Conservation (phyloP, 2,113 vertebrate genomes). For the Perccottus glenii region DNA sequence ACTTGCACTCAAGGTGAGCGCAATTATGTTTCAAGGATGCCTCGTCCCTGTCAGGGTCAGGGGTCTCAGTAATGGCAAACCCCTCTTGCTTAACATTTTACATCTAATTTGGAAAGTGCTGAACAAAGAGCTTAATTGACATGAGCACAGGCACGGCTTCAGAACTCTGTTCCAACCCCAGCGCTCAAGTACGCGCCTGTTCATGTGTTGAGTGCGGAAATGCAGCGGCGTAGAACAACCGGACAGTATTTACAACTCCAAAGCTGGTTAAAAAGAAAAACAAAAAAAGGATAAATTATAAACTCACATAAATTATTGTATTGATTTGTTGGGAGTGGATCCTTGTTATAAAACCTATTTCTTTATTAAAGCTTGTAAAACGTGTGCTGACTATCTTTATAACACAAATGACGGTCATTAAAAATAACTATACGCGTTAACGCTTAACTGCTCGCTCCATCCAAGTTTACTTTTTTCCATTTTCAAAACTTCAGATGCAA, state of each 20-base stretch:
- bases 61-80: constrained; percentile 48
- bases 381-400: too few species aligned
- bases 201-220: constrained; percentile 50
- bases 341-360: background rate
- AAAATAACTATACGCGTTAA: background rate
- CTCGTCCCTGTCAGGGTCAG: constrained; percentile 45
- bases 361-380: background rate
- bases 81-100: constrained; percentile 65
- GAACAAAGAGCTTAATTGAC: constrained; percentile 71
- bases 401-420: background rate
- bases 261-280: background rate
- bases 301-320: too few species aligned
- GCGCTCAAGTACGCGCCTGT: background rate
- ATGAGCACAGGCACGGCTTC: constrained; percentile 46
- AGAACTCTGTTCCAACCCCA: constrained; percentile 10
- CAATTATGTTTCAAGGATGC: constrained; percentile 70
- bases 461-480: constrained; percentile 21
- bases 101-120: constrained; percentile 71
- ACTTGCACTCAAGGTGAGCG: constrained; percentile 51
- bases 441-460: background rate
- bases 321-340: too few species aligned
- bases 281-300: too few species aligned
- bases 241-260: constrained; percentile 3
- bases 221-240: constrained; percentile 22
- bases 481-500: constrained; percentile 35